These are phyloP conservation scores for Octodonta nipae DNA, from an alignment of 2,888 invertebrate genomes.

Conservation along the genomic window DNA sequence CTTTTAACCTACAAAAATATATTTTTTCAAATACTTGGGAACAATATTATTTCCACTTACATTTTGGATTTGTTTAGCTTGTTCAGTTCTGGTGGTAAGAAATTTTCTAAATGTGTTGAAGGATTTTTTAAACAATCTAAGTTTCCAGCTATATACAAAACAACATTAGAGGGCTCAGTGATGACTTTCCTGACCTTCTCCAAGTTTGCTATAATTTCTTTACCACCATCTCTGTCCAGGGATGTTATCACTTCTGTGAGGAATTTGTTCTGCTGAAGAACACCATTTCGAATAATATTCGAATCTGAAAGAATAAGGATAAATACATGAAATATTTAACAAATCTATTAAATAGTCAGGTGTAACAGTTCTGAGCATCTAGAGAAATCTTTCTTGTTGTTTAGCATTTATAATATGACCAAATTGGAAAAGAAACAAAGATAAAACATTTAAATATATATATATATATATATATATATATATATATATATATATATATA, in stretches of 20 bases:
- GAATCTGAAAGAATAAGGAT: not conserved
- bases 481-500: no score
- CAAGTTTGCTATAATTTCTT: constrained; percentile 41
- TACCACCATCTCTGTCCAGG: constrained; percentile 37
- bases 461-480: no score
- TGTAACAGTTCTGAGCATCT: no score
- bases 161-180: constrained; percentile 46
- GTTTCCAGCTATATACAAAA: constrained; percentile 61
- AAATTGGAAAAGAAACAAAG: no score
- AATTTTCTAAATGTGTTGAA: constrained; percentile 26
- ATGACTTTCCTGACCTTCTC: constrained; percentile 46
- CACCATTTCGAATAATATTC: no score
- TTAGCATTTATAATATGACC: no score
- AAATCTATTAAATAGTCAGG: no score
- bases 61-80: constrained; percentile 10
- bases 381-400: no score
- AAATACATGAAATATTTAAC: no score
- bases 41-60: no score
- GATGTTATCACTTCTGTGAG: constrained; percentile 51
- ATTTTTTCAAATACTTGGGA: no score
- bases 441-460: no score
- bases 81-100: constrained; percentile 15
- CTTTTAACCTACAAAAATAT: constrained; percentile 29
- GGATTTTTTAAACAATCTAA: constrained; percentile 46
- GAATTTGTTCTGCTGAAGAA: constrained; percentile 66